Conservation (phyloP, 2,888 invertebrate genomes). For the Eupsilia transversa region DNA sequence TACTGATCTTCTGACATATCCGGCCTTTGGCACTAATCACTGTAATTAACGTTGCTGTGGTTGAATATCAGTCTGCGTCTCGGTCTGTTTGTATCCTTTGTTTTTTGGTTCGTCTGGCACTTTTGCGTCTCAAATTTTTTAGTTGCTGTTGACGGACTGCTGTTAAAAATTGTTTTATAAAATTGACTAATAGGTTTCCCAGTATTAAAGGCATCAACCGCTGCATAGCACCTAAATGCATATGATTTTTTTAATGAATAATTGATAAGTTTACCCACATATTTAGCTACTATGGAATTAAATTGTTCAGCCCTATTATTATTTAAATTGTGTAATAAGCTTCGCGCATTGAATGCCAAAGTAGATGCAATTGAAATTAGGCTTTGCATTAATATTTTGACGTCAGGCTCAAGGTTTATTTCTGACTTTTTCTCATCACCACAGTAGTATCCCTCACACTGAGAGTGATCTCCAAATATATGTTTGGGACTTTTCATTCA, state of each 20-base stretch:
- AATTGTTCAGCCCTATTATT: neutral
- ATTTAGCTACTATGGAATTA: neutral
- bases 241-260: neutral
- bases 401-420: neutral
- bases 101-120: neutral
- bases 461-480: neutral
- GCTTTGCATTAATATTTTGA: too few relatives aligned
- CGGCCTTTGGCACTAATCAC: neutral
- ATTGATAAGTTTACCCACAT: constrained; percentile 1
- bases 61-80: neutral
- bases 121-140: neutral
- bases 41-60: neutral
- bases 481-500: neutral
- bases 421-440: neutral
- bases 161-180: neutral
- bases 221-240: neutral
- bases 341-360: neutral
- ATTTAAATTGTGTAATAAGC: neutral
- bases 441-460: neutral
- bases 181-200: neutral
- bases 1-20: neutral
- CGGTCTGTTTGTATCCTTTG: neutral
- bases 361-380: too few relatives aligned
- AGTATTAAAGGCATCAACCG: neutral
- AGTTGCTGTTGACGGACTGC: neutral